Evolutionary conservation across 1,140 invertebrate species (phyloP), one percentile per base, ranked within the genome.

Genomic region (Drosophila aff.): DNA sequence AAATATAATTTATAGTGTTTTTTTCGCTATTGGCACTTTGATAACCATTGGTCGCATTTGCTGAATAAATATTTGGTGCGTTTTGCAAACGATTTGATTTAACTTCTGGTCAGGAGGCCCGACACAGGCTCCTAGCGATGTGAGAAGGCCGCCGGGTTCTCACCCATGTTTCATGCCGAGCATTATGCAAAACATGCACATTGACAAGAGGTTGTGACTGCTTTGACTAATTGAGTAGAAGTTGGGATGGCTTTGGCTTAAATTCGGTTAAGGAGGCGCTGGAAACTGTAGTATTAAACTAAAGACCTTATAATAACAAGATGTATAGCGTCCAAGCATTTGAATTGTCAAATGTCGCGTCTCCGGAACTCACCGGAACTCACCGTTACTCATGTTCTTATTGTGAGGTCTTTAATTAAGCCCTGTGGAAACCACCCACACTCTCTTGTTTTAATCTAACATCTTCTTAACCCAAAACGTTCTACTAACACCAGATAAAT

Each of bases 141-240:
- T 53, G 31, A 53, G 60, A 49, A 76, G 76, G 61, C 36, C 40
- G 50, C 31, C 40, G 49, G 60, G 41, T 41, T 60, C 26, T 60
- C 33, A 43, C 50, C 63, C 69, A 41, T 59, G 58, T 53, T 64
- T 71, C 47, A 78, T 79, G 66, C 58, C 61, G 63, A 71, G 69
- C 82, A 85, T 80, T 84, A 81, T 85, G 83, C 83, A 83, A 86
- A 87, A 83, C 84, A 87, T 85, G 76, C 83, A 87, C 72, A 59
- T 65, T 47, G 40, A 66, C 72, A 40, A 73, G 67, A 43, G 50
- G 41, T 72, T 72, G 58, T 61, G 49, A 55, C 47, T 43, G 72
- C 71, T 75, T 36, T 57, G 58, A 63, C 69, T 63, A 75, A 75
- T 75, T 73, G 71, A 52, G 43, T 75, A 57, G 69, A 69, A 49